Percentiles rank a stretch among this genome's conserved stretches.
Evolutionary conservation across 1,140 invertebrate genomes (phyloP).

Genomic region (Nasonia longicornis): DNA sequence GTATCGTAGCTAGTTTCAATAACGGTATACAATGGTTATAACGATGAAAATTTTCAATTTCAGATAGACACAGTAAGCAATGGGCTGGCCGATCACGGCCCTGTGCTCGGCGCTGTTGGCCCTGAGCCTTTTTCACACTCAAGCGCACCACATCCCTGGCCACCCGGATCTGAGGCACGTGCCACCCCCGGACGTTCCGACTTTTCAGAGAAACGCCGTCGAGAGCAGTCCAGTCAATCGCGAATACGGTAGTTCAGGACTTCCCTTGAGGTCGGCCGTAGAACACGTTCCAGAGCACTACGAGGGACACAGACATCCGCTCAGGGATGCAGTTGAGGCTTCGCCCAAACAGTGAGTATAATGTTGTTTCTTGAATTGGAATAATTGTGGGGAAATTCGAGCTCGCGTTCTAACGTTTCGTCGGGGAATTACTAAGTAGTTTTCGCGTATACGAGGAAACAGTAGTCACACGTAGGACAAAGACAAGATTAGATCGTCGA

Average conservation of each 20-base stretch:
- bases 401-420: too few species aligned
- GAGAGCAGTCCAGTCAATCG: constrained; percentile 66
- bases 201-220: constrained; percentile 71
- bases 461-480: too few species aligned
- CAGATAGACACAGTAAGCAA: constrained; percentile 44
- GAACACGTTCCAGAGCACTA: constrained; percentile 68
- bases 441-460: too few species aligned
- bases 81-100: constrained; percentile 54
- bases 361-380: not conserved
- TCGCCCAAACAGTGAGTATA: constrained; percentile 58
- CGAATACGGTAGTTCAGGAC: not conserved
- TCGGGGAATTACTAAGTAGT: too few species aligned
- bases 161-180: constrained; percentile 26
- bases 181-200: constrained; percentile 53
- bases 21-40: too few species aligned
- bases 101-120: constrained; percentile 53
- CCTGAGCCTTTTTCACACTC: not conserved
- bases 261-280: constrained; percentile 70
- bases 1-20: too few species aligned
- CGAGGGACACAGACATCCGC: constrained; percentile 59
- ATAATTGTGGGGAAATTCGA: too few species aligned
- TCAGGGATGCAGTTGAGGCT: constrained; percentile 73
- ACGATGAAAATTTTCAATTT: not conserved
- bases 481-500: too few species aligned
- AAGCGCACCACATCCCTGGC: not conserved